phyloP scores from a whole-genome alignment of 2,888 invertebrate genomes.

The Cephus sareptanus region DNA sequence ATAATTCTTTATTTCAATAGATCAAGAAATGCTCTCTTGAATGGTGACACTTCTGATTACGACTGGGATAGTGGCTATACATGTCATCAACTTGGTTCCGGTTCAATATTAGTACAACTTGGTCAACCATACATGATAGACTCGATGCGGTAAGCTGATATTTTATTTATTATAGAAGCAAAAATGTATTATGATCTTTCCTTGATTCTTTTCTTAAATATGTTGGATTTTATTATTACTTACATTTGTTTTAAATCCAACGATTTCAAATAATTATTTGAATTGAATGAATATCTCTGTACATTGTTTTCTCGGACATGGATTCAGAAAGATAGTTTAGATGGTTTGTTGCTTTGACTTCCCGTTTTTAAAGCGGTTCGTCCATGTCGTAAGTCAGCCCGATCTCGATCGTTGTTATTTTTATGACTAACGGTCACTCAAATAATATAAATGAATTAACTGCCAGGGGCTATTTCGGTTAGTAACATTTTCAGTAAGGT shows the following conservation, averaged over 20 bases:
- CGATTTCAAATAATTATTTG: not conserved
- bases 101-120: conserved; percentile 94
- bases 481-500: no score
- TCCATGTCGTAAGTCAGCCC: no score
- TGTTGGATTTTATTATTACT: not conserved
- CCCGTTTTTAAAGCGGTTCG: no score
- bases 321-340: no score
- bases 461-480: no score
- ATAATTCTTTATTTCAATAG: conserved; percentile 65
- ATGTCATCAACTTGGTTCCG: conserved; percentile 95
- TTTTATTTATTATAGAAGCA: not conserved
- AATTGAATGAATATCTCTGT: no score
- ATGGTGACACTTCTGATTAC: conserved; percentile 94
- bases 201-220: not conserved
- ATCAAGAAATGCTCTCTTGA: conserved; percentile 92
- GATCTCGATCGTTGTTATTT: no score
- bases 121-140: conserved; percentile 95
- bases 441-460: no score
- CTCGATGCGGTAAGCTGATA: conserved; percentile 75
- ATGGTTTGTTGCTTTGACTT: no score
- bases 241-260: conserved; percentile 1
- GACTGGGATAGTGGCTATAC: conserved; percentile 99
- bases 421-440: no score
- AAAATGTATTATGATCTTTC: not conserved
- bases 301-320: no score